Base-by-base conservation (phyloP, 2,888 invertebrate species). In the Chymomyza procnemis region DNA sequence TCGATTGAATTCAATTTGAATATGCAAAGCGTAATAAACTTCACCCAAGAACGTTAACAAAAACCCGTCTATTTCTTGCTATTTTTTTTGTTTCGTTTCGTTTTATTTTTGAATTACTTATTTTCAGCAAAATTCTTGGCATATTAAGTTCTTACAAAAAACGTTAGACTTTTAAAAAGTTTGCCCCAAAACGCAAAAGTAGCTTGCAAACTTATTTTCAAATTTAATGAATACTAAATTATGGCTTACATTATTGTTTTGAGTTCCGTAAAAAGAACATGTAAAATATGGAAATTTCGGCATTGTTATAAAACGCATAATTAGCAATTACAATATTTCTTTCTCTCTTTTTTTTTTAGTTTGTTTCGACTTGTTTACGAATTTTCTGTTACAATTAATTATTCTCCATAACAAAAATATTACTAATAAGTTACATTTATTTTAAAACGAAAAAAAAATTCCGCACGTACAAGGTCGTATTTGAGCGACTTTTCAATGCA, bases 1-100 rank as follows among this genome's bases (percentile, higher is more conserved):
- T 54, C 21, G n/a, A 21, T 30, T 46, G 6, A 61, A 64, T 59
- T 52, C 71, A 67, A 70, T 64, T 73, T 65, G 55, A 64, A 61
- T 64, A 46, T 61, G 41, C 50, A 55, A 71, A 18, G 19, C 26
- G 19, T 55, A 55, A 60, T 56, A 55, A 61, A 59, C 46, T 55
- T 47, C 59, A 54, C 26, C 59, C 6, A 55, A 50, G 62, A 58
- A 62, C 59, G 52, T 59, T 66, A 41, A 19, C n/a, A 59, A 41
- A 41, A 47, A n/a, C 16, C 12, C 46, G 12, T 19, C 59, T 19
- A 2, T 56, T 66, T 58, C 58, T 59, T 47, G 47, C 48, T 47
- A 4, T 21, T 22, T 63, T 64, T 48, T 61, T 59, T 47, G 34
- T 57, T 47, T 6, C 22, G 21, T 63, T 61, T 55, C 0, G 30